These are phyloP conservation scores for Neosalanx taihuensis DNA, from an alignment of 2,797 vertebrate species.

Conservation along the genomic window DNA sequence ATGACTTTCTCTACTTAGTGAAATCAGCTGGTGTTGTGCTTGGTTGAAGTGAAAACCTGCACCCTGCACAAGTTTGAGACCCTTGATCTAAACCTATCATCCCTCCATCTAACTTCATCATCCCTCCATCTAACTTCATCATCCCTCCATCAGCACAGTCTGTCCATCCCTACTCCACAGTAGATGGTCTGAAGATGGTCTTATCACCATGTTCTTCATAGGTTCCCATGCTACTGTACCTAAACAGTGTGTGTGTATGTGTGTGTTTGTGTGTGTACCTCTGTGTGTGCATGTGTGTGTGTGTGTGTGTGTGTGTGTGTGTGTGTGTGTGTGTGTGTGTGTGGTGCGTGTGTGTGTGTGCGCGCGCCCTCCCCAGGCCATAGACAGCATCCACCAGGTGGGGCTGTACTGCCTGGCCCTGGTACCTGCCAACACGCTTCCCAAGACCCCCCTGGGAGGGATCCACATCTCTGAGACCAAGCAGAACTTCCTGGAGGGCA, in stretches of 20 bases:
- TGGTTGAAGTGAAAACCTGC: no score
- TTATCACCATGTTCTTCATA: neutral
- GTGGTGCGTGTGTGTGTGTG: neutral
- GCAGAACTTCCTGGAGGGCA: constrained; percentile 94
- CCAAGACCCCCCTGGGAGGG: constrained; percentile 94
- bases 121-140: neutral
- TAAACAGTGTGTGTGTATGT: neutral
- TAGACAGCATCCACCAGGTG: constrained; percentile 98
- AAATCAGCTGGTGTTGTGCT: no score
- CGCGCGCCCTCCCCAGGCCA: constrained; percentile 72
- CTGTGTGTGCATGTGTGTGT: no score
- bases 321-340: constrained; percentile 1
- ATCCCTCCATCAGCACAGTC: neutral
- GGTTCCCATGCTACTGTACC: neutral
- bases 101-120: neutral
- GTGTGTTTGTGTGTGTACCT: no score
- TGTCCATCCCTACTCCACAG: neutral
- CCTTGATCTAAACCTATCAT: neutral
- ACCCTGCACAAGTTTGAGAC: no score
- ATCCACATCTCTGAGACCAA: constrained; percentile 97
- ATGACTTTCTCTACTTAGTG: no score
- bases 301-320: no score
- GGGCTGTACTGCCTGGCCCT: constrained; percentile 97
- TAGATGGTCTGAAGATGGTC: neutral
- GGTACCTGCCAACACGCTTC: constrained; percentile 95